Evolutionary conservation across 1,140 invertebrate genomes (phyloP).

Genomic region (Drosophila lacertosa): DNA sequence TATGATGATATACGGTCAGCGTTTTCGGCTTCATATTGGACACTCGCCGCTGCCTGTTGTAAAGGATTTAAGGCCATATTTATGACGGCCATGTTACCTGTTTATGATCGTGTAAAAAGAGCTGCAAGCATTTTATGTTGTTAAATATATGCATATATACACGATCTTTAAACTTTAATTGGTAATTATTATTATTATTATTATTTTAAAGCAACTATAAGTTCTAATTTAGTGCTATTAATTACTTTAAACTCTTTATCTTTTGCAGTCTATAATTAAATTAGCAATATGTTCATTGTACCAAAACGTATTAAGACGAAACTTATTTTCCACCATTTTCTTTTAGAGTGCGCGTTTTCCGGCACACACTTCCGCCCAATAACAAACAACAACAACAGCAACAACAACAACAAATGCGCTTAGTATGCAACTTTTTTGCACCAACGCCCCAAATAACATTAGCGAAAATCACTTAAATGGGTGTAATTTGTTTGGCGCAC

Average conservation of each 20-base stretch:
- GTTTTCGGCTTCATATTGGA: slow-evolving; percentile 37
- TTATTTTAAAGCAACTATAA: too few relatives aligned
- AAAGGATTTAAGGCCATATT: slow-evolving; percentile 70
- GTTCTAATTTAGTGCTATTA: too few relatives aligned
- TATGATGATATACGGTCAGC: slow-evolving; percentile 74
- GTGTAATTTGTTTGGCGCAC: slow-evolving; percentile 44
- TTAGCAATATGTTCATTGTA: neutral
- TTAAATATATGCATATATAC: neutral
- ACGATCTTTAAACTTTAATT: too few relatives aligned
- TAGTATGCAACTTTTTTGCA: slow-evolving; percentile 44
- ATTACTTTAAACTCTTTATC: too few relatives aligned
- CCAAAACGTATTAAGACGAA: neutral
- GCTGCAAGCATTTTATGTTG: slow-evolving; percentile 12
- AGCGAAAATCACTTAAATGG: slow-evolving; percentile 51
- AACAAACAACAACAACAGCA: slow-evolving; percentile 1
- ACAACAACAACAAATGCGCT: too few relatives aligned
- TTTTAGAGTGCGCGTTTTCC: slow-evolving; percentile 1
- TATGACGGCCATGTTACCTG: slow-evolving; percentile 57
- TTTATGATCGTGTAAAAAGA: slow-evolving; percentile 26
- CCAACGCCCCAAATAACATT: slow-evolving; percentile 44
- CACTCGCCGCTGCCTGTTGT: slow-evolving; percentile 46
- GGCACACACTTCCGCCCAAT: slow-evolving; percentile 2
- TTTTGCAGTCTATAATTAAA: neutral
- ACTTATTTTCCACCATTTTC: slow-evolving; percentile 6
- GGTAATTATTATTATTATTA: too few relatives aligned